Percentiles rank a stretch among this genome's conserved stretches.
Conservation (phyloP, 2,888 invertebrate species). For the Aphodius granarius region DNA sequence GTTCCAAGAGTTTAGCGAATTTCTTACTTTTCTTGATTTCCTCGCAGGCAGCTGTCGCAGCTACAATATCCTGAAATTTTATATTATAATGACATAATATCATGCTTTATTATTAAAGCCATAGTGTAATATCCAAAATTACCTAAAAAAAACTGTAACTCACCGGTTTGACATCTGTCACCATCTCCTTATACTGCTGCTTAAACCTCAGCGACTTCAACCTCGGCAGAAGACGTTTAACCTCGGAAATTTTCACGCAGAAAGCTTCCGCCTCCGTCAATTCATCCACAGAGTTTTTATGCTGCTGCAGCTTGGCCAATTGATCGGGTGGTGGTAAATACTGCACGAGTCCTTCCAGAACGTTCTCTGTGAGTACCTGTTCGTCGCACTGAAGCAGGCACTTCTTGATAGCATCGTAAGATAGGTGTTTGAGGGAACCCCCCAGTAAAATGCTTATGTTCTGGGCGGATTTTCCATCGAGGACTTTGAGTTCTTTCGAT, state of each 20-base stretch:
- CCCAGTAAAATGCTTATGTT: slow-evolving; percentile 84
- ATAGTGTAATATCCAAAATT: background rate
- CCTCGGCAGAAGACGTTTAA: slow-evolving; percentile 84
- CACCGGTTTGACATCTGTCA: slow-evolving; percentile 85
- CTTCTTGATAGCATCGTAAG: slow-evolving; percentile 77
- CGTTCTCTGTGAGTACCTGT: slow-evolving; percentile 78
- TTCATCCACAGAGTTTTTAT: slow-evolving; percentile 76
- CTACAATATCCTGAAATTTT: slow-evolving; percentile 77
- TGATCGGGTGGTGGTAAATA: slow-evolving; percentile 92
- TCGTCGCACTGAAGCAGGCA: slow-evolving; percentile 88
- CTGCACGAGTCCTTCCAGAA: slow-evolving; percentile 86
- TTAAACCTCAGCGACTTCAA: slow-evolving; percentile 89
- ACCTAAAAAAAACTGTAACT: too few species aligned
- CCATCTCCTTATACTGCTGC: slow-evolving; percentile 82
- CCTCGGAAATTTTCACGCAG: slow-evolving; percentile 84
- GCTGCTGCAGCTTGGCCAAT: slow-evolving; percentile 78
- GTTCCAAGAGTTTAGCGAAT: slow-evolving; percentile 86
- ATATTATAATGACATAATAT: background rate
- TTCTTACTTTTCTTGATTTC: slow-evolving; percentile 88
- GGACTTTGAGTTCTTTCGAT: slow-evolving; percentile 86
- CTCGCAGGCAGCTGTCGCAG: slow-evolving; percentile 93
- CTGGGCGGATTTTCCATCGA: slow-evolving; percentile 93
- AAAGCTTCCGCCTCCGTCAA: slow-evolving; percentile 95
- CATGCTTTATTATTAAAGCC: background rate
- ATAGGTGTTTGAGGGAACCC: slow-evolving; percentile 84